Percentiles rank a stretch among this genome's conserved stretches.
These are phyloP conservation scores for Poecilia picta DNA, from an alignment of 2,797 vertebrate genomes.

Conservation along the genomic window DNA sequence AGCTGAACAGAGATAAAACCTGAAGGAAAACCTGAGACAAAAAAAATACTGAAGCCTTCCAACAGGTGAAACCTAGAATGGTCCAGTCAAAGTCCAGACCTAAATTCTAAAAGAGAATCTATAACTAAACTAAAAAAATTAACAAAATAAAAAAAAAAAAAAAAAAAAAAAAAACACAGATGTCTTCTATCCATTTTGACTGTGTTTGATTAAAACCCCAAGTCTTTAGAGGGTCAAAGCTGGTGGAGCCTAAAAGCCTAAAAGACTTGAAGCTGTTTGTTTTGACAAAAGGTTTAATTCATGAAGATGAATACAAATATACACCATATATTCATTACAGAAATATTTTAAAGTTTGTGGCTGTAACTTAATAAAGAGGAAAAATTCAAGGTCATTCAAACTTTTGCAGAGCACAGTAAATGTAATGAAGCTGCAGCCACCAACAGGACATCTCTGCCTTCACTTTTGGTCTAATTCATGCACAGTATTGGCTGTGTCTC, in stretches of 20 bases:
- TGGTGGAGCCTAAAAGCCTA: not conserved
- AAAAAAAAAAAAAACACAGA: not conserved
- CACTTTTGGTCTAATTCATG: constrained; percentile 54
- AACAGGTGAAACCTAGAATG: not conserved
- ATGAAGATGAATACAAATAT: not conserved
- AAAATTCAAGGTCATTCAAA: not conserved
- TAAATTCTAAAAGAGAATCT: not conserved
- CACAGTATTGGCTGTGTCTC: constrained; percentile 41
- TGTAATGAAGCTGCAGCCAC: constrained; percentile 21
- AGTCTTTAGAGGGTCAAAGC: not conserved
- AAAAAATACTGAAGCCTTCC: not conserved
- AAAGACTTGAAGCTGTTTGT: not conserved
- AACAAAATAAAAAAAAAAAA: not conserved
- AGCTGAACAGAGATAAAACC: not conserved
- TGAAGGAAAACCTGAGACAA: not conserved
- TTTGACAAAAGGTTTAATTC: not conserved
- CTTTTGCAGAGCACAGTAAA: not conserved
- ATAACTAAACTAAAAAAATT: not conserved
- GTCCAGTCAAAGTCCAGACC: not conserved
- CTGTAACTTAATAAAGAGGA: not conserved
- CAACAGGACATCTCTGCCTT: constrained; percentile 29
- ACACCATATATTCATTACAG: not conserved
- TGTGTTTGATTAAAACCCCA: not conserved
- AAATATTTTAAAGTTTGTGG: not conserved
- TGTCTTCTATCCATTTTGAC: not conserved